Evolutionary conservation across 2,113 vertebrate species (phyloP).

Genomic region (Eubucco bourcierii): DNA sequence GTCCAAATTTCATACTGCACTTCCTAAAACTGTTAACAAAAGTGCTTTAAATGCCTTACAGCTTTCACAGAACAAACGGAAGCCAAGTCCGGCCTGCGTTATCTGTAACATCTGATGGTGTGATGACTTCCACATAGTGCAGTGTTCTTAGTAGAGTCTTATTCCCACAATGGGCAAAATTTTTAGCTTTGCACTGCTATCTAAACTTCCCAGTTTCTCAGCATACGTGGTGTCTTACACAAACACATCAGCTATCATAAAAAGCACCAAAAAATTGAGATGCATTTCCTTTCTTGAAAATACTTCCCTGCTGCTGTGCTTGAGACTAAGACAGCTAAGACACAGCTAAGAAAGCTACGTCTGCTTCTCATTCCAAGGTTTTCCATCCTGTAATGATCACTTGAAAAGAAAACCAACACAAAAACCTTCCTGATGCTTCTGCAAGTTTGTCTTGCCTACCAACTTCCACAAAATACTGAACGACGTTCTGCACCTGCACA

Average conservation of each 20-base stretch:
- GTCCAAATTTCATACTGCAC: neutral
- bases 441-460: neutral
- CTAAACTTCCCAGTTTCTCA: neutral
- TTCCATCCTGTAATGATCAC: neutral
- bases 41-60: neutral
- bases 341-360: neutral
- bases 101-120: neutral
- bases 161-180: neutral
- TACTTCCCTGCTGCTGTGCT: neutral
- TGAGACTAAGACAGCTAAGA: neutral
- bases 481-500: neutral
- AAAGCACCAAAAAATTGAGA: neutral
- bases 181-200: neutral
- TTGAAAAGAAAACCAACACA: neutral
- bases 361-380: neutral
- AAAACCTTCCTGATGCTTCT: neutral
- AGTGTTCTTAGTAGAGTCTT: neutral
- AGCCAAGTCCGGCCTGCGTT: neutral
- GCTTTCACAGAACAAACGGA: neutral
- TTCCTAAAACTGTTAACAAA: neutral
- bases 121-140: neutral
- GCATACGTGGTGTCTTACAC: neutral
- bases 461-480: neutral
- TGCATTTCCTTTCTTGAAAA: neutral
- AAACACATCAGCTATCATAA: neutral